A percentile compares a stretch with the other conserved stretches of the same genome.
phyloP scores from a whole-genome alignment of 2,888 invertebrate species.

The Stenodema calcarata region DNA sequence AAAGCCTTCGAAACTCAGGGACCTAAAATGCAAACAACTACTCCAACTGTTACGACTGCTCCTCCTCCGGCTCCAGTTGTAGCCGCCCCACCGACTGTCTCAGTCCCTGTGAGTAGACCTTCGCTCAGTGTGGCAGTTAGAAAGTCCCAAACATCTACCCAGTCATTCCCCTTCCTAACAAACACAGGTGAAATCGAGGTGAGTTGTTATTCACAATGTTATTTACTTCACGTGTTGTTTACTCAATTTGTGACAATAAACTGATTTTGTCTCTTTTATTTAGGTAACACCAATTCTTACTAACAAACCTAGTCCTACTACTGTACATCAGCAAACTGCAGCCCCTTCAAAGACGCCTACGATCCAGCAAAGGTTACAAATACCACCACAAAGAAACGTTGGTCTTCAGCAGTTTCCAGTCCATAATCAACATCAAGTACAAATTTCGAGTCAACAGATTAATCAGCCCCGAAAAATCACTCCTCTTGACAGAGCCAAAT shows the following conservation, averaged over 20 bases:
- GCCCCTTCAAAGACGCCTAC: background rate
- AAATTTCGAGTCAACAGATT: background rate
- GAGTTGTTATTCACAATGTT: background rate
- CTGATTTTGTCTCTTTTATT: background rate
- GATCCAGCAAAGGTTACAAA: background rate
- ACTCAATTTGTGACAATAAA: background rate
- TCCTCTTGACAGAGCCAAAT: constrained; percentile 50
- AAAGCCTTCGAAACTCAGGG: constrained; percentile 71
- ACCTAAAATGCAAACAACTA: background rate
- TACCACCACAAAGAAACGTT: background rate
- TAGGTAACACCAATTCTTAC: constrained; percentile 21
- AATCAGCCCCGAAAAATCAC: constrained; percentile 27
- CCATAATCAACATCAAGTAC: background rate
- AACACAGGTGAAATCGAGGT: constrained; percentile 52
- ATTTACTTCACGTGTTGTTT: background rate
- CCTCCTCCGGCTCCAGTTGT: constrained; percentile 35
- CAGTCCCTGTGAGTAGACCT: constrained; percentile 10
- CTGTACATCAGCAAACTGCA: background rate
- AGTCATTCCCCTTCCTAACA: constrained; percentile 53
- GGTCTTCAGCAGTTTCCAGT: background rate
- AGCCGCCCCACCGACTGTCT: background rate
- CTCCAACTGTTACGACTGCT: constrained; percentile 51
- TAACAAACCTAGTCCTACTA: constrained; percentile 28
- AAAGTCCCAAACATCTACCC: background rate
- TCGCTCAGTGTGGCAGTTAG: background rate